phyloP scores from a whole-genome alignment of 2,113 vertebrate genomes.

The Lethenteron camtschaticum region DNA sequence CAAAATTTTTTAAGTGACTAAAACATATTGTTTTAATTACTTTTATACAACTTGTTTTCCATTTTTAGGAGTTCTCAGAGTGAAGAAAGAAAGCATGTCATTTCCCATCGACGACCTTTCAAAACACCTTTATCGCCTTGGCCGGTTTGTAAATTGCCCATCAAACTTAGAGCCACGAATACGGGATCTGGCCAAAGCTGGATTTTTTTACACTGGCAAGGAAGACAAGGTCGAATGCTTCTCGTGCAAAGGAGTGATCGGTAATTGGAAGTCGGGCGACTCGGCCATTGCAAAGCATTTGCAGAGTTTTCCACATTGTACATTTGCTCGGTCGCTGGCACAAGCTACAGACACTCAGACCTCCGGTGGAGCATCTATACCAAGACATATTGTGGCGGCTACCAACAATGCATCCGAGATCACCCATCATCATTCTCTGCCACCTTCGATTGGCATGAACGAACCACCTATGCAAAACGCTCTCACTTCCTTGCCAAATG shows the following conservation, averaged over 20 bases:
- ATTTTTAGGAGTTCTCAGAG: too few species aligned
- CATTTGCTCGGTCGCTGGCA: conserved; percentile 40
- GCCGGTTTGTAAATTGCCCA: too few species aligned
- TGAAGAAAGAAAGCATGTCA: too few species aligned
- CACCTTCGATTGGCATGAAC: too few species aligned
- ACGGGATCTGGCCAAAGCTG: conserved; percentile 58
- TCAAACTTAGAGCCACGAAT: too few species aligned
- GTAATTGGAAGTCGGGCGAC: conserved; percentile 93
- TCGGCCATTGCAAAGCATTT: conserved; percentile 62
- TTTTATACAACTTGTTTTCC: too few species aligned
- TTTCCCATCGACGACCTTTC: too few species aligned
- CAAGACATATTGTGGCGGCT: not conserved
- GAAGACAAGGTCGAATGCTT: conserved; percentile 76
- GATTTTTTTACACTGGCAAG: conserved; percentile 70
- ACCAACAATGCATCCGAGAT: conserved; percentile 12
- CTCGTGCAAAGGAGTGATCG: conserved; percentile 60
- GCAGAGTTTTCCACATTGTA: conserved; percentile 68
- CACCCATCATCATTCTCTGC: conserved; percentile 29
- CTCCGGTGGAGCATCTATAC: conserved; percentile 2
- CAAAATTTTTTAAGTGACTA: too few species aligned
- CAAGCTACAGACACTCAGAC: conserved; percentile 29
- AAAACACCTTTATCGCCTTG: too few species aligned
- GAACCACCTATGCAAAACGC: too few species aligned
- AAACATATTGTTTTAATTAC: too few species aligned
- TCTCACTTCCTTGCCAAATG: too few species aligned